Conservation (phyloP, 2,113 vertebrate species). For the Limanda limanda region DNA sequence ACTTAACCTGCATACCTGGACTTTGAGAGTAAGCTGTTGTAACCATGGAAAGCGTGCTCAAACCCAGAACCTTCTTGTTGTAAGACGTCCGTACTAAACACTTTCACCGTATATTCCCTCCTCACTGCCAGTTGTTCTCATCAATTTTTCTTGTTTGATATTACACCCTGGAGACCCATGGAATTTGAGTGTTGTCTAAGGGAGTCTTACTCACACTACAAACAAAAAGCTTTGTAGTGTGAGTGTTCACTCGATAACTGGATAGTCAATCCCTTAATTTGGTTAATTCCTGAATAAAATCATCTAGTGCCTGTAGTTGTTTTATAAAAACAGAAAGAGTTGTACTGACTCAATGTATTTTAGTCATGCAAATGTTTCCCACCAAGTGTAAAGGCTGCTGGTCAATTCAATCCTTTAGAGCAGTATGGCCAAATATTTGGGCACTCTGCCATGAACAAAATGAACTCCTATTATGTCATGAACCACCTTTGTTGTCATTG, state of each 20-base stretch:
- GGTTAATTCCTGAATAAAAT: slow-evolving; percentile 7
- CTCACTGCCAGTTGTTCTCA: neutral
- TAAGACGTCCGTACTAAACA: too few relatives aligned
- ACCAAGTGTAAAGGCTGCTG: neutral
- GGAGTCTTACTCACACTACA: too few relatives aligned
- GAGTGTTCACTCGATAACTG: neutral
- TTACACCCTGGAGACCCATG: too few relatives aligned
- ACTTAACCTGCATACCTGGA: neutral
- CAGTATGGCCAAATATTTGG: slow-evolving; percentile 29
- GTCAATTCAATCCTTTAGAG: slow-evolving; percentile 20
- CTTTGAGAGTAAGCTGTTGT: neutral
- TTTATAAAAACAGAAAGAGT: too few relatives aligned
- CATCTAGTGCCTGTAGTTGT: too few relatives aligned
- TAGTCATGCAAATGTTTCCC: neutral
- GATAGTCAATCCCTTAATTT: neutral
- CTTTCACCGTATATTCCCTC: neutral
- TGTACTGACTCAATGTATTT: neutral
- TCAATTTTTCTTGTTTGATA: neutral
- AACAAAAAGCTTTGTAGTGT: neutral
- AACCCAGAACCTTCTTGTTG: too few relatives aligned
- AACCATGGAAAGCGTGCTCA: too few relatives aligned
- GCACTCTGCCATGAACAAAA: neutral
- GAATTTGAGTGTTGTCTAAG: neutral
- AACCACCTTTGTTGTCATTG: slow-evolving; percentile 42
- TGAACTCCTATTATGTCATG: neutral